These are phyloP conservation scores for Parambassis ranga DNA, from an alignment of 2,797 vertebrate genomes.

Conservation along the genomic window DNA sequence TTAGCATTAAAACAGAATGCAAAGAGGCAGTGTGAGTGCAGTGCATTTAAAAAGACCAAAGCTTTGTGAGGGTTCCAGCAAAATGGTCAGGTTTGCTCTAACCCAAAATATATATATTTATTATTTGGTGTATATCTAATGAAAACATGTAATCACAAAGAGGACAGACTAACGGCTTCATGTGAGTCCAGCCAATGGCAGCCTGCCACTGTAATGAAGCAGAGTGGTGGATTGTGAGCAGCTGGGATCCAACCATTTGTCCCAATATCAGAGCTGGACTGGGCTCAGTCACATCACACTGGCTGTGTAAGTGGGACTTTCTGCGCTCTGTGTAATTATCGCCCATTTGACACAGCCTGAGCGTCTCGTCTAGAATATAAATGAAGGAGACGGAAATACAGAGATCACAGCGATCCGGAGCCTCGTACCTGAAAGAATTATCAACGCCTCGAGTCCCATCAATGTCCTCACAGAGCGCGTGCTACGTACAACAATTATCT, in stretches of 20 bases:
- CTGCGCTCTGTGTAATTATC: constrained; percentile 37
- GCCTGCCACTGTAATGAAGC: not conserved
- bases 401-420: constrained; percentile 19
- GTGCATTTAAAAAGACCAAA: too few relatives aligned
- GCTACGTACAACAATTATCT: constrained; percentile 22
- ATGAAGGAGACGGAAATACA: constrained; percentile 37
- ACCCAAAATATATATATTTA: not conserved
- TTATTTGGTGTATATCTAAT: not conserved
- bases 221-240: not conserved
- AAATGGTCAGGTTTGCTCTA: not conserved
- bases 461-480: constrained; percentile 20
- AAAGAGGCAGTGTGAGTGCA: too few relatives aligned
- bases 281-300: constrained; percentile 5
- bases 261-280: constrained; percentile 5
- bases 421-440: constrained; percentile 41
- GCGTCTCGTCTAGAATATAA: constrained; percentile 34
- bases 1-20: too few relatives aligned
- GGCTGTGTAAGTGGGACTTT: constrained; percentile 1
- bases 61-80: too few relatives aligned
- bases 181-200: not conserved
- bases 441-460: constrained; percentile 29
- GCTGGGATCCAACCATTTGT: not conserved
- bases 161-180: not conserved
- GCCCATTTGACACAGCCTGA: constrained; percentile 42
- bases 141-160: not conserved